A percentile compares a stretch with the other conserved stretches of the same genome.
These are phyloP conservation scores for Lycocorax pyrrhopterus DNA, from an alignment of 2,113 vertebrate genomes.

Conservation along the genomic window DNA sequence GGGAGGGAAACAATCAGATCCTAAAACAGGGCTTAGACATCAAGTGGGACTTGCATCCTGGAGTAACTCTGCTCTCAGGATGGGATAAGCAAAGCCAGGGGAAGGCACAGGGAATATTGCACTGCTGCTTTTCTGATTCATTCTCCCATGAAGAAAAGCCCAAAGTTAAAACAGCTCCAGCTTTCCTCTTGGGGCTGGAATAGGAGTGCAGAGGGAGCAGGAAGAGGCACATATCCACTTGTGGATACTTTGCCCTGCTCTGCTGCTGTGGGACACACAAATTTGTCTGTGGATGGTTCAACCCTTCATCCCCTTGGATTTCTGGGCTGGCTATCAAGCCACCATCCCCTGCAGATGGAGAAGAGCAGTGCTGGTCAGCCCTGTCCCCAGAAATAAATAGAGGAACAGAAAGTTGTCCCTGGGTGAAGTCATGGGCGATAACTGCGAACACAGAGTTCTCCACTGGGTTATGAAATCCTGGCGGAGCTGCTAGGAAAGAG, in stretches of 20 bases:
- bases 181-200: background rate
- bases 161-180: background rate
- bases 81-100: background rate
- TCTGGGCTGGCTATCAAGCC: background rate
- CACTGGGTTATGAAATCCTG: slow-evolving; percentile 12
- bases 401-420: slow-evolving; percentile 23
- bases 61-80: background rate
- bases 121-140: background rate
- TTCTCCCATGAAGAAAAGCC: background rate
- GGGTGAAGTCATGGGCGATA: background rate
- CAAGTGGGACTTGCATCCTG: background rate
- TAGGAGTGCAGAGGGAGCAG: fast-evolving
- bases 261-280: background rate
- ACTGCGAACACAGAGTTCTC: slow-evolving; percentile 5
- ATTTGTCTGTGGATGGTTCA: background rate
- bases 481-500: slow-evolving; percentile 9
- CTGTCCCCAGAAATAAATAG: background rate
- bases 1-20: background rate
- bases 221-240: background rate
- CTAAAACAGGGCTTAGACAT: background rate
- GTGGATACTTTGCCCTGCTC: background rate
- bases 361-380: background rate
- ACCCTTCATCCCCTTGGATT: background rate
- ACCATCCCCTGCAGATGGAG: background rate
- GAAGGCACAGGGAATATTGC: background rate